Conservation (phyloP, 35 echinoderm and acorn worm genomes). For the Hemicentrotus pulcherrimus region DNA sequence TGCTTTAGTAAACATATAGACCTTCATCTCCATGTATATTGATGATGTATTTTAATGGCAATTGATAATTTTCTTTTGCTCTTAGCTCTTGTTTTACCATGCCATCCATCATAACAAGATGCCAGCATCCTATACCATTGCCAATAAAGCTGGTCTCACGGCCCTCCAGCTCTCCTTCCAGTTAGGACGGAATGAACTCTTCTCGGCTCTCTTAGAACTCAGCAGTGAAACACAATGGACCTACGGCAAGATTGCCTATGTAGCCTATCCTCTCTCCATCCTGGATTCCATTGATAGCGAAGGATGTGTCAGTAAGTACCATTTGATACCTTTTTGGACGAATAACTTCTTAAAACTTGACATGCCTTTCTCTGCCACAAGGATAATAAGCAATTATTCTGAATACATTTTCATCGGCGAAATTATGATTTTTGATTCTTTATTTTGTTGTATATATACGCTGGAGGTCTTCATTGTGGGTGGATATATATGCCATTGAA, state of each 20-base stretch:
- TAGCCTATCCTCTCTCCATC: slow-evolving; percentile 79
- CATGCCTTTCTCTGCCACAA: too few species aligned
- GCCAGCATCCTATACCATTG: slow-evolving; percentile 70
- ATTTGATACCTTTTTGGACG: background rate
- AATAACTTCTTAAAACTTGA: too few species aligned
- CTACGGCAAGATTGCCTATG: slow-evolving; percentile 83
- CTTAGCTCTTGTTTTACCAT: slow-evolving; percentile 86
- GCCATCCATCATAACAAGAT: slow-evolving; percentile 76
- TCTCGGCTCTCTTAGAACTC: slow-evolving; percentile 76
- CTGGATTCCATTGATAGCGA: slow-evolving; percentile 79
- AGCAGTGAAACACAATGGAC: slow-evolving; percentile 86
- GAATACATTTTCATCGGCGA: too few species aligned
- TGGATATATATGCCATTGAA: too few species aligned
- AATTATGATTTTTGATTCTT: too few species aligned
- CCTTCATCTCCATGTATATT: too few species aligned
- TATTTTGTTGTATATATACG: too few species aligned
- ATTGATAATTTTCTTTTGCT: background rate
- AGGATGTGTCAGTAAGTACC: slow-evolving; percentile 78
- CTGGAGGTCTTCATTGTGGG: too few species aligned
- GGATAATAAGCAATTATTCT: too few species aligned
- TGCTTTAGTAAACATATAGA: too few species aligned
- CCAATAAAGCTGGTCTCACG: slow-evolving; percentile 82
- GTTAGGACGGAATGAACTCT: slow-evolving; percentile 83
- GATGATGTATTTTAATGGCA: too few species aligned
- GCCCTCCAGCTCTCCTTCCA: slow-evolving; percentile 84